These are phyloP conservation scores for Cuniculus paca DNA, from an alignment of 2,797 vertebrate genomes.

Conservation along the genomic window DNA sequence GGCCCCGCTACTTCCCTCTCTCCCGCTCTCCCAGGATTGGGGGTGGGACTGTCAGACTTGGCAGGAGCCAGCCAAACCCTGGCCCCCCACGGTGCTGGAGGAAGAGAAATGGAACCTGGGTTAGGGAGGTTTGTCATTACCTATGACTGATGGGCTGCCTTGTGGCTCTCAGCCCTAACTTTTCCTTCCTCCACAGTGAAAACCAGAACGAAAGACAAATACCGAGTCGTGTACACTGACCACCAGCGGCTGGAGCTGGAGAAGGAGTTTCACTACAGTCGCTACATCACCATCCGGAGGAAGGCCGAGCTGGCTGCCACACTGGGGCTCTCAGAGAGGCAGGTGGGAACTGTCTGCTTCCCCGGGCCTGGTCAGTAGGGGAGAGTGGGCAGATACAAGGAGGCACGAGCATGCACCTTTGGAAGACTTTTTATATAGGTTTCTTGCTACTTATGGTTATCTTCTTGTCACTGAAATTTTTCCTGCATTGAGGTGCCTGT, in stretches of 20 bases:
- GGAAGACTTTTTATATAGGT: not conserved
- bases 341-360: conserved; percentile 85
- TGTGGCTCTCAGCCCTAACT: conserved; percentile 65
- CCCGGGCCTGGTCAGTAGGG: not conserved
- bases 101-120: conserved; percentile 77
- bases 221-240: conserved; percentile 90
- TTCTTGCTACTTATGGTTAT: not conserved
- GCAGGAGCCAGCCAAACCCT: conserved; percentile 54
- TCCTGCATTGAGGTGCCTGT: not conserved
- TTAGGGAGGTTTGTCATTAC: conserved; percentile 83
- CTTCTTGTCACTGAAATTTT: not conserved
- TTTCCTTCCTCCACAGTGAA: conserved; percentile 88
- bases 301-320: conserved; percentile 91
- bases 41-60: conserved; percentile 61
- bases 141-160: conserved; percentile 73
- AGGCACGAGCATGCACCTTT: not conserved
- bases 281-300: conserved; percentile 90
- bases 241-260: conserved; percentile 90
- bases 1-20: not conserved
- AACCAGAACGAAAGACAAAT: conserved; percentile 91
- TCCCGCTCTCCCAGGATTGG: not conserved
- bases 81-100: conserved; percentile 56
- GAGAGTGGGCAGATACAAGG: not conserved
- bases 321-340: conserved; percentile 91
- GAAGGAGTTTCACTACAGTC: conserved; percentile 90